Base-by-base conservation (phyloP, 2,113 vertebrate species). In the Rhinoderma darwinii region DNA sequence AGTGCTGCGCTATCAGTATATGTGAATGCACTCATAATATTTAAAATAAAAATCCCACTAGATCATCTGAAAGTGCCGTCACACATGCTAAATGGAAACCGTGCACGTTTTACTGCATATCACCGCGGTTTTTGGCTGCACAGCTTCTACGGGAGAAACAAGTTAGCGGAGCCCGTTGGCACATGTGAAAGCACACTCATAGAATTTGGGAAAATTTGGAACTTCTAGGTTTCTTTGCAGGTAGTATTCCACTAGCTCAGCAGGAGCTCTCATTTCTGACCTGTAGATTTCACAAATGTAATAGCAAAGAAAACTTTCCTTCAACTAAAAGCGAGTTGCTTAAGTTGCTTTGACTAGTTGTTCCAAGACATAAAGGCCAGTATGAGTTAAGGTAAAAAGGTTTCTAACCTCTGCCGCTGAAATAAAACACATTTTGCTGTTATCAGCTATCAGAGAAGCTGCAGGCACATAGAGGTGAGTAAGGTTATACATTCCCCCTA, bases 381-480 rank as follows among this genome's bases (percentile, higher is more conserved):
- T 77, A 37, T 50, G 20, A 43, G 84, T 30, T 39, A 73, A 70
- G 47, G 37, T 43, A 81, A 47, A 86, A 70, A 59, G 76, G 43
- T 86, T 37, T 61, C 59, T 27, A 79, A 70, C 84, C 61, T 86
- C 30, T 77, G 10, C 56, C 56, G 56, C 44, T 41, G 25, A 25
- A 39, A 35, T 72, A 66, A 72, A 81, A 73, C 66, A 79, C 56
- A 70, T 79, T 86, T 51, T 86, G 43, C 74, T 66, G 43, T 81
- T 86, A 72, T 54, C 63, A 70, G 59, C 61, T 72, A 80, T 78
- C 84, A 86, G 47, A 72, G 66, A 73, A 86, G 30, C 35, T 81
- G 84, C 32, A 39, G 22, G 47, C 63, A 8, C 35, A 81, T n/a
- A 86, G 17, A 72, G 44, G 77, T 81, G 59, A 86, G 43, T 22